Percentiles rank a stretch among this genome's conserved stretches.
Conservation (phyloP, 2,113 vertebrate species). For the Salvelinus fontinalis region DNA sequence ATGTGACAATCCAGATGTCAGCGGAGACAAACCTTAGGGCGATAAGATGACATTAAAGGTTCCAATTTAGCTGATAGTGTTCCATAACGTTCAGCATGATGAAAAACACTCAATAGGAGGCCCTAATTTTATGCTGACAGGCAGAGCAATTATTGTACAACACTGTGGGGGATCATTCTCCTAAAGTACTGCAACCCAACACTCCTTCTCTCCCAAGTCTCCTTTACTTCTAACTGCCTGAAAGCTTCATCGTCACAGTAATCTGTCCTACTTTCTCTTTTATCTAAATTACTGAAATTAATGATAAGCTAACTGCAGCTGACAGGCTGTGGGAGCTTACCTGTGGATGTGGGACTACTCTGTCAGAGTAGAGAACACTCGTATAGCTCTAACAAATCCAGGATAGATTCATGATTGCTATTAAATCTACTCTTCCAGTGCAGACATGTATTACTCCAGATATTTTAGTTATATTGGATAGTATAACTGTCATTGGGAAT, state of each 20-base stretch:
- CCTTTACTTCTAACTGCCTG: conserved; percentile 22
- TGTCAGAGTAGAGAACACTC: neutral
- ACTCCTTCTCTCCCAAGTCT: conserved; percentile 35
- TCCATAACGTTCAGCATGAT: conserved; percentile 61
- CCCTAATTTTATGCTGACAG: conserved; percentile 47
- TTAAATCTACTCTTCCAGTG: conserved; percentile 30
- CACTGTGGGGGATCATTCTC: conserved; percentile 35
- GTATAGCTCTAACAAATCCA: conserved; percentile 21
- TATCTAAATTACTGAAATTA: neutral
- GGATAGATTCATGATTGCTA: conserved; percentile 51
- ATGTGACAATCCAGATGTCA: conserved; percentile 6
- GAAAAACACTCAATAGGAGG: conserved; percentile 58
- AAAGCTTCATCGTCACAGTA: neutral
- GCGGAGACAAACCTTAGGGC: conserved; percentile 36
- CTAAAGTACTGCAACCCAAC: conserved; percentile 36
- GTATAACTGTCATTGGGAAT: conserved; percentile 40
- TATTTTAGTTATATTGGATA: conserved; percentile 42
- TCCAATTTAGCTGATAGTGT: conserved; percentile 44
- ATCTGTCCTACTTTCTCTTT: conserved; percentile 2
- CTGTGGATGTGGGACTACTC: neutral
- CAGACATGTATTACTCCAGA: conserved; percentile 41
- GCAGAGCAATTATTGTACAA: conserved; percentile 45
- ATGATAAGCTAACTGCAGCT: conserved; percentile 19
- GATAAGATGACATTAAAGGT: conserved; percentile 35
- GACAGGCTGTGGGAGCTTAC: neutral